Evolutionary conservation across 2,113 vertebrate genomes (phyloP), one percentile per base, ranked within the genome.

Genomic region (Aleadryas rufinucha): DNA sequence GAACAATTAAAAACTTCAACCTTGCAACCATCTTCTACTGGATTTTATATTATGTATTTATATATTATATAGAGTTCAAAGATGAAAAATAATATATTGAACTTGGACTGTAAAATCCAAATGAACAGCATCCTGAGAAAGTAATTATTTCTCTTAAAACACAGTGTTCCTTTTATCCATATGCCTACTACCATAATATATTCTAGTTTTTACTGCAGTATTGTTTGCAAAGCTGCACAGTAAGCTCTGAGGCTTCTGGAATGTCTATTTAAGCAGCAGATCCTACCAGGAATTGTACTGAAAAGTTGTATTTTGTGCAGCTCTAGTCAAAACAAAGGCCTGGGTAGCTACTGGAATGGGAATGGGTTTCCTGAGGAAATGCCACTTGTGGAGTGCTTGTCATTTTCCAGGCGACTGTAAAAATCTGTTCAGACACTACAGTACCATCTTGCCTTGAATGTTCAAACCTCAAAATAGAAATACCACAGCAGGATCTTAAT

Each of bases 321-420:
- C 54, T 65, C 59, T 31, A 65, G 76, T 86, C 83, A 86, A 76
- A 96, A 90, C 93, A 89, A 92, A 89, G 63, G 86, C 66, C 80
- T 61, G 63, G 45, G 54, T 69, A 92, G 84, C 68, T 89, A 5
- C 49, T 4, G 20, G 80, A 89, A 86, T 2, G 7, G 83, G 80
- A 90, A 80, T 74, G 76, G 45, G 74, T 84, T 96, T 96, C 93
- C 95, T 92, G 89, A 94, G 95, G 96, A 97, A 96, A 94, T 95
- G 69, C 84, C 93, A 84, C 80, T 95, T 84, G 45, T 64, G 45
- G 76, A 83, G 66, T 41, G 45, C 59, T 89, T 23, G 59, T 89
- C 59, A 69, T 74, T 94, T 89, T 83, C 59, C 72, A 85, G 66
- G 76, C 87, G 90, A 49, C 63, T 3, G 14, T 69, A 86, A 53